Evolutionary conservation across 2,797 vertebrate species (phyloP), one percentile per base, ranked within the genome.

Genomic region (Galagoides demidoff): DNA sequence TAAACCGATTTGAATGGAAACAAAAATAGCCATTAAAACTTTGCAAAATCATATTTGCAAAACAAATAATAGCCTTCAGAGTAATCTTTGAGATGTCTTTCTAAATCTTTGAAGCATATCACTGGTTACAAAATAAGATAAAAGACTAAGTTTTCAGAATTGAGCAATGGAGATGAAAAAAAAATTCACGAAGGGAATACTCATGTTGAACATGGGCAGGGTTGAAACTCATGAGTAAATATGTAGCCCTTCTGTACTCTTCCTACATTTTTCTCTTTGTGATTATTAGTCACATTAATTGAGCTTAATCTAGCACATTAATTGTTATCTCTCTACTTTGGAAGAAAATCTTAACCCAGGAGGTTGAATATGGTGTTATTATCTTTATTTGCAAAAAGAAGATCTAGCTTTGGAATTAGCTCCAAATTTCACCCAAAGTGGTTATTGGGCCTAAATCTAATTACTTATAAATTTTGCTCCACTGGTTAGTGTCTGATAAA

Each of bases 401-500:
- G 29, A 34, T 82, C 59, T 92, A 39, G 10, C 49, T 81, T 88
- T 83, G 64, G 78, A 29, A 68, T 45, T 92, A 76, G 23, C 13
- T 91, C 49, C 31, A 57, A 61, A 20, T 85, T 86, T 71, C n/a
- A 79, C 29, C 29, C 25, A 63, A 74, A 87, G 37, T 7, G 94
- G 71, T 79, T 77, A 85, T 86, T 83, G 74, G 55, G 14, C 78
- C 71, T 93, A 61, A 74, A 89, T 94, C 59, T 89, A 86, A 81
- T 79, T 89, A 89, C 39, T 59, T 96, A 34, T 85, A 59, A 88
- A 89, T 17, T 37, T 89, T 94, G n/a, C n/a, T 70, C 76, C n/a
- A 55, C 63, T 90, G 63, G 85, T 79, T 95, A 39, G 55, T 73
- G 22, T 29, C 64, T 93, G 74, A 89, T 37, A 83, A 94, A 81